Conservation (phyloP, 2,888 invertebrate species). For the Drosophila phalerata region DNA sequence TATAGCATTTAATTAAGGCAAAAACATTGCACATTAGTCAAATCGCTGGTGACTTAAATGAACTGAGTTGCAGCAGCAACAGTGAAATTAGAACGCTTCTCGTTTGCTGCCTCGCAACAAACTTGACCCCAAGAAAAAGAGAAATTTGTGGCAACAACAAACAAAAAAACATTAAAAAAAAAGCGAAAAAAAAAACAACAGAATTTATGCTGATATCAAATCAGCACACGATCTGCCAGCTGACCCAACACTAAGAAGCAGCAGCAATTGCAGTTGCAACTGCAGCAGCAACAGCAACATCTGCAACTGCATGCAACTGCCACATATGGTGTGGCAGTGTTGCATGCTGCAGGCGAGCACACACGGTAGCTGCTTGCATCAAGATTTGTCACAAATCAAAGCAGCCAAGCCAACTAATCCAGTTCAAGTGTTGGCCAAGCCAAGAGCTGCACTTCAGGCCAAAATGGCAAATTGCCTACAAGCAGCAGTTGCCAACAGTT, state of each 20-base stretch:
- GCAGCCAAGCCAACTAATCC: conserved; percentile 70
- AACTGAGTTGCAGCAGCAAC: conserved; percentile 41
- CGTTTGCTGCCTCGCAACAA: conserved; percentile 68
- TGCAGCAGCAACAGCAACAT: conserved; percentile 37
- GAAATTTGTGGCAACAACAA: conserved; percentile 68
- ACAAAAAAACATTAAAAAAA: conserved; percentile 42
- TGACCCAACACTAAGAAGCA: conserved; percentile 57
- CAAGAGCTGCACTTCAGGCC: conserved; percentile 39
- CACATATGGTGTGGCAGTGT: conserved; percentile 59
- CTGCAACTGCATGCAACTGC: conserved; percentile 12
- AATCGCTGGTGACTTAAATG: conserved; percentile 27
- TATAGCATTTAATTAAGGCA: conserved; percentile 46
- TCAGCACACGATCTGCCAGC: conserved; percentile 74
- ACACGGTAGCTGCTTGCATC: conserved; percentile 75
- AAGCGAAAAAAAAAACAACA: conserved; percentile 33
- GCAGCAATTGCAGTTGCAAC: conserved; percentile 22
- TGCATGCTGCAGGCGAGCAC: conserved; percentile 64
- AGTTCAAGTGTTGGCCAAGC: conserved; percentile 72
- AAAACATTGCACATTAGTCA: conserved; percentile 37
- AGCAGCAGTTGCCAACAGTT: conserved; percentile 33
- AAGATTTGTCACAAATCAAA: conserved; percentile 82
- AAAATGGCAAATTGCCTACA: conserved; percentile 69
- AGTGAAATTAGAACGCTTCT: conserved; percentile 72
- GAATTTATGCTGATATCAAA: conserved; percentile 65
- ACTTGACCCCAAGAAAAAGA: conserved; percentile 82